A percentile compares a stretch with the other conserved stretches of the same genome.
phyloP scores from a whole-genome alignment of 2,797 vertebrate genomes.

The Echiichthys vipera region DNA sequence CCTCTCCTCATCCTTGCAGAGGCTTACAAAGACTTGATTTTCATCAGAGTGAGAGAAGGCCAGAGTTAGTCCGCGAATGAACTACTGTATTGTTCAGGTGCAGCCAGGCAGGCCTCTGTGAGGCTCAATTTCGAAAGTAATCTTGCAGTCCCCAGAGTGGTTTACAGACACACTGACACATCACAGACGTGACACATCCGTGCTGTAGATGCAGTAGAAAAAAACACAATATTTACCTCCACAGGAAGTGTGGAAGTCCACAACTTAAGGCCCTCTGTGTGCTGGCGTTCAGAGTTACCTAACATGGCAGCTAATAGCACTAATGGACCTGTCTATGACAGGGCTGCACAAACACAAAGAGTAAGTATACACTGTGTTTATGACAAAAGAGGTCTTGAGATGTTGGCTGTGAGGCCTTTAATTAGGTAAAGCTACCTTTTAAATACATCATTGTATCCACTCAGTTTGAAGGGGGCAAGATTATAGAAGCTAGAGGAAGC shows the following conservation, averaged over 20 bases:
- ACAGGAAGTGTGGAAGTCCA: constrained; percentile 57
- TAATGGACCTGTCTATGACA: constrained; percentile 69
- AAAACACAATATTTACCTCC: constrained; percentile 63
- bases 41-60: constrained; percentile 53
- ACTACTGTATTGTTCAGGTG: constrained; percentile 74
- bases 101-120: constrained; percentile 61
- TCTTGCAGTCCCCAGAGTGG: constrained; percentile 42
- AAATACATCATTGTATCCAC: constrained; percentile 21
- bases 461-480: constrained; percentile 41
- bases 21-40: constrained; percentile 73
- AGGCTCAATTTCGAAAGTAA: constrained; percentile 66
- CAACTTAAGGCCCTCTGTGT: constrained; percentile 53
- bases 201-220: constrained; percentile 30
- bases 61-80: constrained; percentile 67
- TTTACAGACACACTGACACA: constrained; percentile 55
- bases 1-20: constrained; percentile 43
- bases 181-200: constrained; percentile 48
- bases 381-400: constrained; percentile 55
- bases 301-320: constrained; percentile 48
- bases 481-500: constrained; percentile 55
- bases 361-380: constrained; percentile 39
- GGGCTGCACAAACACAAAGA: constrained; percentile 56
- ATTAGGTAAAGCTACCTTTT: constrained; percentile 54
- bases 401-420: constrained; percentile 44
- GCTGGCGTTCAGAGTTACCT: constrained; percentile 23